Base-by-base conservation (phyloP, 2,113 vertebrate genomes). In the Sylvilagus bachmani region DNA sequence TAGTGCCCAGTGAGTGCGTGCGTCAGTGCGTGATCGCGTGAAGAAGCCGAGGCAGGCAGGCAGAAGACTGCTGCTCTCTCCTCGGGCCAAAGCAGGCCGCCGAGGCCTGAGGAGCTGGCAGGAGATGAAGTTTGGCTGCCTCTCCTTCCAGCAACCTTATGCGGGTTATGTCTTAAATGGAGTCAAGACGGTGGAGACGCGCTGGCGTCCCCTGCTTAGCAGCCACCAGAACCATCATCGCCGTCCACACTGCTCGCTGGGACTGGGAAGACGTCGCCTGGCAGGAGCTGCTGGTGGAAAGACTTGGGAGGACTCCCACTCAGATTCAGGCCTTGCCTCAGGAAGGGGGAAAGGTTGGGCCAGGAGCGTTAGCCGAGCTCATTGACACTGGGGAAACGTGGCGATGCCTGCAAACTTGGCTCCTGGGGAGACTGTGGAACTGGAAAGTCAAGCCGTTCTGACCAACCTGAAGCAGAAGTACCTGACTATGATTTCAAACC, bases 91-190 rank as follows among this genome's bases (percentile, higher is more conserved):
- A 38, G 38, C 38, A 38, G 38, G 22, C 10, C 55, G 13, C 55
- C 55, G 17, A 66, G 61, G n/a, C 53, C 36, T 21, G 6, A 5
- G n/a, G 44, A n/a, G 13, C 86, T 22, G 2, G 17, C 31, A n/a
- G 69, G 4, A 29, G 55, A 97, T 99, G 97, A 98, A 96, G 90
- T 93, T 99, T 13, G 70, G 95, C 4, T 99, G 99, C 74, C 98
- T 99, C n/a, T 99, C 99, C 21, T 99, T 99, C 97, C 98, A 98
- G 1, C 99, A 99, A 67, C 99, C 99, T 0, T 99, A 99, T 0
- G 99, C 99, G 0, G 99, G 99, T 0, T 86, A 99, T 10, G 93
- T 99, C 6, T 91, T 99, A 21, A 98, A 99, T 16, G 98, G 98
- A 0, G 87, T 99, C 31, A 99, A 99, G 97, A 99, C 99, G n/a